phyloP scores from a whole-genome alignment of 2,113 vertebrate species.

The Zapornia atra region DNA sequence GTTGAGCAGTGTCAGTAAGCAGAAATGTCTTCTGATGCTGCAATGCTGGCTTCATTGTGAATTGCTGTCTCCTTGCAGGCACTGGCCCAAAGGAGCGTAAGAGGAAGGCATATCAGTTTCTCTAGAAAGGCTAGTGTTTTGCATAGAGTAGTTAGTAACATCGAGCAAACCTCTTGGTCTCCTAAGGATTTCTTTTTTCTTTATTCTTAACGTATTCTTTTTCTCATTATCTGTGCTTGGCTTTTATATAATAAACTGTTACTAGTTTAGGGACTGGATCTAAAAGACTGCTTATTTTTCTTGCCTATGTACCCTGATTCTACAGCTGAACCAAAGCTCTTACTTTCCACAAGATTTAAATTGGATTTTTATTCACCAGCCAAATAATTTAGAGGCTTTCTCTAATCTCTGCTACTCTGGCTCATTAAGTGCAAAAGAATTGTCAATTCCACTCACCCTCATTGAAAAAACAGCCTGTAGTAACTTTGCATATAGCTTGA shows the following conservation, averaged over 20 bases:
- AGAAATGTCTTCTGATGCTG: background rate
- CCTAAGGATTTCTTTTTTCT: conserved; percentile 6
- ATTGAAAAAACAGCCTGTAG: conserved; percentile 50
- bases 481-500: conserved; percentile 51
- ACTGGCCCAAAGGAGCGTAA: background rate
- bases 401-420: conserved; percentile 50
- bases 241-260: conserved; percentile 43
- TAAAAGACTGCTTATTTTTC: conserved; percentile 48
- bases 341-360: conserved; percentile 47
- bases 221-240: conserved; percentile 42
- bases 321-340: conserved; percentile 24
- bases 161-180: conserved; percentile 18
- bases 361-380: conserved; percentile 62
- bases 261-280: conserved; percentile 28
- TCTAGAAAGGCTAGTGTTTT: conserved; percentile 13
- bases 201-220: conserved; percentile 16
- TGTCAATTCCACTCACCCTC: conserved; percentile 44
- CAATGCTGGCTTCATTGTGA: background rate
- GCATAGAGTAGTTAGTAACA: background rate
- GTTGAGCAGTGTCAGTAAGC: background rate
- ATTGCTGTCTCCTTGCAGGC: background rate
- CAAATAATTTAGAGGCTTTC: conserved; percentile 56
- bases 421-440: conserved; percentile 59
- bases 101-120: conserved; percentile 23
- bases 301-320: conserved; percentile 16